phyloP scores from a whole-genome alignment of 2,888 invertebrate genomes.

The Ectemnius lituratus region DNA sequence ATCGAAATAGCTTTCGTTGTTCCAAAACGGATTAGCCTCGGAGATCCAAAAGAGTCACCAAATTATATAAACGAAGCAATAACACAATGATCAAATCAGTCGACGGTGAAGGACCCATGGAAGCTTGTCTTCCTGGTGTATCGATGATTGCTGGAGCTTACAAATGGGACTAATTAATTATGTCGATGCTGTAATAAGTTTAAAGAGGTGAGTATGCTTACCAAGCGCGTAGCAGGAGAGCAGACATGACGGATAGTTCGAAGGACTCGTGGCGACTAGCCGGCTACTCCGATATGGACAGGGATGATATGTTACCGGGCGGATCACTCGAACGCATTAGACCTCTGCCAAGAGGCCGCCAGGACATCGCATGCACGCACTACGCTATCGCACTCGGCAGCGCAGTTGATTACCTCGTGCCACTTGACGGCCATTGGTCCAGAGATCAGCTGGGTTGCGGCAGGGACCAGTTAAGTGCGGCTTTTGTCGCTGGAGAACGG shows the following conservation, averaged over 20 bases:
- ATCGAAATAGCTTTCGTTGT: too few relatives aligned
- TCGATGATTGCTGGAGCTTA: too few relatives aligned
- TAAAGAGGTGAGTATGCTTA: conserved; percentile 49
- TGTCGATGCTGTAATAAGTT: too few relatives aligned
- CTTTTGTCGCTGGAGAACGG: conserved; percentile 44
- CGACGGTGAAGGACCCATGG: too few relatives aligned
- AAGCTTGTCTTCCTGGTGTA: too few relatives aligned
- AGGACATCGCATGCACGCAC: conserved; percentile 35
- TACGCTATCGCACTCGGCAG: conserved; percentile 71
- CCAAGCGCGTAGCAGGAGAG: conserved; percentile 68
- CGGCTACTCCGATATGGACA: conserved; percentile 26
- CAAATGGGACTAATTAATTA: too few relatives aligned
- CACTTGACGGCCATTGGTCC: conserved; percentile 75
- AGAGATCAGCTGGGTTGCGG: conserved; percentile 51
- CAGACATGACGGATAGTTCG: conserved; percentile 62
- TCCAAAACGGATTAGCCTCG: too few relatives aligned
- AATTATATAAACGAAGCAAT: too few relatives aligned
- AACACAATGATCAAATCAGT: too few relatives aligned
- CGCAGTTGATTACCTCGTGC: conserved; percentile 76
- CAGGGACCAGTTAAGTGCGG: conserved; percentile 26
- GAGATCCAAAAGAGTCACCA: too few relatives aligned
- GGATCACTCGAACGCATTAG: conserved; percentile 45
- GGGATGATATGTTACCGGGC: conserved; percentile 68
- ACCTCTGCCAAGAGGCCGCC: conserved; percentile 14
- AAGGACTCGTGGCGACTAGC: conserved; percentile 37